Conservation (phyloP, 2,113 vertebrate genomes). For the Naja naja region DNA sequence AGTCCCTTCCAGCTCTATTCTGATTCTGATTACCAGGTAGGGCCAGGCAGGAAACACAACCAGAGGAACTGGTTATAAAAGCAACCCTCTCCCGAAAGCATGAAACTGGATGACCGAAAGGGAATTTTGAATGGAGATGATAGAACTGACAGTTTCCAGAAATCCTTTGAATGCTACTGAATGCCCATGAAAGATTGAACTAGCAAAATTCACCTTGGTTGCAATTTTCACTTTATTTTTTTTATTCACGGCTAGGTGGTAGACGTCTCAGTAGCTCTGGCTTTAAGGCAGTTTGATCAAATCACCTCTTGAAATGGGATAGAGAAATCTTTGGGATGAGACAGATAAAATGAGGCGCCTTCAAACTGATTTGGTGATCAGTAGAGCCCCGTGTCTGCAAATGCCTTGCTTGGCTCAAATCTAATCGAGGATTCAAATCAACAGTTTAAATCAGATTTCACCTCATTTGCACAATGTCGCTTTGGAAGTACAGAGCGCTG, state of each 20-base stretch:
- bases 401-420: background rate
- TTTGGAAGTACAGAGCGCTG: background rate
- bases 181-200: background rate
- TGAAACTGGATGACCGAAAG: background rate
- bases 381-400: background rate
- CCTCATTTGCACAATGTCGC: background rate
- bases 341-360: background rate
- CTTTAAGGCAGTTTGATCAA: background rate
- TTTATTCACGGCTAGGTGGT: background rate
- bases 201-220: background rate
- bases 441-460: background rate
- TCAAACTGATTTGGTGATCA: background rate
- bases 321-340: background rate
- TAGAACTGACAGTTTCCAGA: background rate
- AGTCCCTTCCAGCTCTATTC: too few relatives aligned
- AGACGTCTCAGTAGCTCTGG: background rate
- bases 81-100: background rate
- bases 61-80: background rate
- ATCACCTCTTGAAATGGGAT: background rate
- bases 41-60: background rate
- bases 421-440: background rate
- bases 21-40: too few relatives aligned
- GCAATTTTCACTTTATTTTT: background rate
- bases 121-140: background rate
- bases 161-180: background rate